These are phyloP conservation scores for Garrulus glandarius DNA, from an alignment of 2,797 vertebrate genomes.

Conservation along the genomic window DNA sequence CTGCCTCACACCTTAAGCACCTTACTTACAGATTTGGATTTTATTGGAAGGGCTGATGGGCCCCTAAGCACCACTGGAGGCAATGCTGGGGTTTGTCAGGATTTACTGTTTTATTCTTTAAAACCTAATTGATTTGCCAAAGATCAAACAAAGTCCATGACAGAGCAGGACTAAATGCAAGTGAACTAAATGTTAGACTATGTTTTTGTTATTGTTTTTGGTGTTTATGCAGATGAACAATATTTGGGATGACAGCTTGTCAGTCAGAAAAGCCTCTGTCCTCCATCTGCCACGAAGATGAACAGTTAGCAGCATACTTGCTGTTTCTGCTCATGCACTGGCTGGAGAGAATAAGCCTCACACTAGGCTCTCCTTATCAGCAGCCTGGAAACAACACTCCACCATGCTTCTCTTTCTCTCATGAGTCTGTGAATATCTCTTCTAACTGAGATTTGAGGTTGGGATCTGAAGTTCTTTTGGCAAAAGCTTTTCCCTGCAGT, in stretches of 20 bases:
- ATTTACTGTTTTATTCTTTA: neutral
- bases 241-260: neutral
- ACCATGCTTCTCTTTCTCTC: neutral
- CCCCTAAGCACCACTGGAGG: neutral
- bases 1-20: neutral
- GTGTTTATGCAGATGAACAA: neutral
- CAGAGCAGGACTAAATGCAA: neutral
- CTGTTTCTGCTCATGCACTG: neutral
- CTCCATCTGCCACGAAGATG: neutral
- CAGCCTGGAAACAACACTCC: neutral
- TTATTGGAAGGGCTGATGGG: neutral
- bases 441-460: neutral
- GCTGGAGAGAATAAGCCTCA: neutral
- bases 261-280: neutral
- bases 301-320: neutral
- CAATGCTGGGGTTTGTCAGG: neutral
- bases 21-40: neutral
- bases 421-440: neutral
- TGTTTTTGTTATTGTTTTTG: accelerated
- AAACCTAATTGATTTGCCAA: neutral
- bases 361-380: neutral
- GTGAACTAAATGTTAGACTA: neutral
- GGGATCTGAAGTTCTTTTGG: neutral
- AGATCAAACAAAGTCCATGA: neutral
- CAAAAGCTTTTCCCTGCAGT: neutral